phyloP scores from a whole-genome alignment of 2,797 vertebrate genomes.

The Brachymystax lenok region DNA sequence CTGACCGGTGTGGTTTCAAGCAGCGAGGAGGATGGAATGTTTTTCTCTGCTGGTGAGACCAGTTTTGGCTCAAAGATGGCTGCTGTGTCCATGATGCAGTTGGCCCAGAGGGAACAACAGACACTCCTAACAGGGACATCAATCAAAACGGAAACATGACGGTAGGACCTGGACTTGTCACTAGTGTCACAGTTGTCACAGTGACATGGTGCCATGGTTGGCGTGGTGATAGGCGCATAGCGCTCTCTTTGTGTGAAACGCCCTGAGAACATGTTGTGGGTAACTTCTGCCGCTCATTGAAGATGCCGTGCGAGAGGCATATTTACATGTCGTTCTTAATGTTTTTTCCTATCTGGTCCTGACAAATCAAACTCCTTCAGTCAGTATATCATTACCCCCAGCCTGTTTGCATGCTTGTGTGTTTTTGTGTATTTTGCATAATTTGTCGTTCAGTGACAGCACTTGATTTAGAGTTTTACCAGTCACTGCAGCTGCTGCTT shows the following conservation, averaged over 20 bases:
- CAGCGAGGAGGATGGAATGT: constrained; percentile 10
- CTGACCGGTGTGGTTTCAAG: background rate
- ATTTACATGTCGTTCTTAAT: constrained; percentile 34
- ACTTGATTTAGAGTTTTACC: background rate
- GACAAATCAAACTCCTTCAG: constrained; percentile 46
- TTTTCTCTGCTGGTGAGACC: constrained; percentile 15
- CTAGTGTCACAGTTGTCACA: background rate
- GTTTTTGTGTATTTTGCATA: background rate
- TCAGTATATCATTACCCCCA: constrained; percentile 35
- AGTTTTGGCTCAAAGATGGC: constrained; percentile 12
- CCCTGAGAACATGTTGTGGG: background rate
- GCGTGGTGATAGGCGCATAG: background rate
- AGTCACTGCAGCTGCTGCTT: background rate
- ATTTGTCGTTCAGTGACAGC: background rate
- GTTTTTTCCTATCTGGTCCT: constrained; percentile 12
- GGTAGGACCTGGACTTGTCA: background rate
- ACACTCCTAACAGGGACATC: background rate
- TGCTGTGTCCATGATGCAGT: background rate
- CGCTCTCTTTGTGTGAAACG: background rate
- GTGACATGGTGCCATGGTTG: background rate
- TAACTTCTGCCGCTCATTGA: background rate
- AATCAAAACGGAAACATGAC: background rate
- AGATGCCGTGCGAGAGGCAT: constrained; percentile 15
- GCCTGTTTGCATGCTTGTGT: background rate
- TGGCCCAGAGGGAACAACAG: background rate